Evolutionary conservation across 2,113 vertebrate species (phyloP), one percentile per base, ranked within the genome.

Genomic region (Benitochromis conjunctus): DNA sequence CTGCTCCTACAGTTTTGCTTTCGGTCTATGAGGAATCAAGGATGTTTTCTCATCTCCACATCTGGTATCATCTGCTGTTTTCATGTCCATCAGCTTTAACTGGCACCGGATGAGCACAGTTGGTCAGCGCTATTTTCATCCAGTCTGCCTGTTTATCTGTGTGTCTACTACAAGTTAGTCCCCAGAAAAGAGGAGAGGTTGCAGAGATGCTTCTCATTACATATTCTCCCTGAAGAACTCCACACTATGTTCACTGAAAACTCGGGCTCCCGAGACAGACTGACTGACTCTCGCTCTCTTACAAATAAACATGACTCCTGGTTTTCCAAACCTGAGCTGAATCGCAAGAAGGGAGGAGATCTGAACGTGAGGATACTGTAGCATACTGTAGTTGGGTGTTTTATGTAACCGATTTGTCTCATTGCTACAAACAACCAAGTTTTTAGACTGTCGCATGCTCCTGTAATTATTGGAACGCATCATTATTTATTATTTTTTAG

Each of bases 151-250:
- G 91, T 87, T 91, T 92, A 87, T 90, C 82, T 46, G 79, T 14
- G 48, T 64, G 87, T 86, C 88, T 76, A 43, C 55, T 85, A 86
- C 85, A 91, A 86, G 82, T 93, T 85, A 56, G 89, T 91, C 86
- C 91, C 89, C 66, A 54, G 91, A 82, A 92, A 90, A 86, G 56
- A 41, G 78, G 53, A 89, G 80, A 82, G 64, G 71, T 89, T 87
- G 89, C 89, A 82, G 89, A 92, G 57, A 51, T 90, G 88, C 87
- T 94, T 81, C 90, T 95, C 60, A 94, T 94, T 94, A 88, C 84
- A 87, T 79, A 95, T 95, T 95, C 93, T 92, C 89, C 92, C 91
- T 85, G 92, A 94, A 94, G 89, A 94, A 92, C 80, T 92, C 91
- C 88, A 90, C 79, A 85, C 90, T 82, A 34, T 91, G 88, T 92